Conservation (phyloP, 2,113 vertebrate species). For the Hiodon alosoides region DNA sequence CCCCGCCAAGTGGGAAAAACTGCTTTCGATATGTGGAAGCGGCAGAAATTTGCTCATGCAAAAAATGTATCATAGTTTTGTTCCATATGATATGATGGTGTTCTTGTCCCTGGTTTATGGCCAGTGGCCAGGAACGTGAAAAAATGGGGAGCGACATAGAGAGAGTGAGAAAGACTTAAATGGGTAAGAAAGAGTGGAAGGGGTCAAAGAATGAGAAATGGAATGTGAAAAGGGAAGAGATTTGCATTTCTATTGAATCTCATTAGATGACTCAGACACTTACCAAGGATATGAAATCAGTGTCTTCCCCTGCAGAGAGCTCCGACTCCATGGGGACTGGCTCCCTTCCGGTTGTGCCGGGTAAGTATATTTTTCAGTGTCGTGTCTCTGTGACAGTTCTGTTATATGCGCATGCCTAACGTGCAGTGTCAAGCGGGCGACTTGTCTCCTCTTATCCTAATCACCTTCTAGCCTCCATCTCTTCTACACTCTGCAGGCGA, state of each 20-base stretch:
- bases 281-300: background rate
- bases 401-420: too few relatives aligned
- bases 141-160: background rate
- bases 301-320: slow-evolving; percentile 70
- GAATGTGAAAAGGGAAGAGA: background rate
- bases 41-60: background rate
- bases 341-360: slow-evolving; percentile 74
- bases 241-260: background rate
- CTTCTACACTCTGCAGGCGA: too few relatives aligned
- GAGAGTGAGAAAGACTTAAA: background rate
- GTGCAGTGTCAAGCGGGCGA: too few relatives aligned
- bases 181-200: background rate
- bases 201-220: background rate
- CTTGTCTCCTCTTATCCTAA: too few relatives aligned
- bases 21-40: too few relatives aligned
- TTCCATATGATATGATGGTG: too few relatives aligned
- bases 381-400: too few relatives aligned
- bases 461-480: too few relatives aligned
- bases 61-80: background rate
- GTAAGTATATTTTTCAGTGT: slow-evolving; percentile 60
- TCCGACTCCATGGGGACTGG: slow-evolving; percentile 78
- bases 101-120: too few relatives aligned
- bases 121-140: background rate
- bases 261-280: background rate
- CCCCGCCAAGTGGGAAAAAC: too few relatives aligned